A percentile compares a stretch with the other conserved stretches of the same genome.
These are phyloP conservation scores for Enteromius paludinosus DNA, from an alignment of 2,797 vertebrate species.

Conservation along the genomic window DNA sequence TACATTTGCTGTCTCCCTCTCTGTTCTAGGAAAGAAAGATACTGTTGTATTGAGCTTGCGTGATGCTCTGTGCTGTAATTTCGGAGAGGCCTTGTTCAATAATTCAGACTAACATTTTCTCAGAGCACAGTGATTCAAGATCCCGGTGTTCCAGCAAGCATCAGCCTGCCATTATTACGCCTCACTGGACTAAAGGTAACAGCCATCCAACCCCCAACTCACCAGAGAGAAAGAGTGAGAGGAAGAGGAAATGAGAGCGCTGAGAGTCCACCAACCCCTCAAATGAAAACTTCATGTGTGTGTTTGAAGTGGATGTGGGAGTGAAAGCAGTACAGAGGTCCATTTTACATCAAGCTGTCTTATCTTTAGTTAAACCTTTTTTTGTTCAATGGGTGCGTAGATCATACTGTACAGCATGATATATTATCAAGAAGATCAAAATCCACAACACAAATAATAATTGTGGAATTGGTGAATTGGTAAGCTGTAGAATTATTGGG, in stretches of 20 bases:
- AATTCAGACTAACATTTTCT: constrained; percentile 48
- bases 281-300: neutral
- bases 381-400: neutral
- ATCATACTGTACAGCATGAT: neutral
- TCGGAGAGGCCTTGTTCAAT: constrained; percentile 48
- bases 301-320: constrained; percentile 17
- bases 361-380: neutral
- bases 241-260: neutral
- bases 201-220: constrained; percentile 10
- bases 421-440: neutral
- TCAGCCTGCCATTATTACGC: constrained; percentile 53
- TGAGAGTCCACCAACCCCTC: constrained; percentile 5
- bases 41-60: neutral
- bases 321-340: neutral
- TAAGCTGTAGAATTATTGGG: neutral
- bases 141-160: constrained; percentile 40
- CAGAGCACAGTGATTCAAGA: constrained; percentile 15
- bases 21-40: neutral
- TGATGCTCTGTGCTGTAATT: constrained; percentile 16
- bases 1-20: neutral
- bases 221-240: constrained; percentile 25
- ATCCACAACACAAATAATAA: neutral
- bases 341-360: neutral
- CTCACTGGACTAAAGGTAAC: constrained; percentile 49
- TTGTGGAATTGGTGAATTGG: neutral